Evolutionary conservation across 2,797 vertebrate genomes (phyloP), one percentile per base, ranked within the genome.

Genomic region (Sylvia borin): DNA sequence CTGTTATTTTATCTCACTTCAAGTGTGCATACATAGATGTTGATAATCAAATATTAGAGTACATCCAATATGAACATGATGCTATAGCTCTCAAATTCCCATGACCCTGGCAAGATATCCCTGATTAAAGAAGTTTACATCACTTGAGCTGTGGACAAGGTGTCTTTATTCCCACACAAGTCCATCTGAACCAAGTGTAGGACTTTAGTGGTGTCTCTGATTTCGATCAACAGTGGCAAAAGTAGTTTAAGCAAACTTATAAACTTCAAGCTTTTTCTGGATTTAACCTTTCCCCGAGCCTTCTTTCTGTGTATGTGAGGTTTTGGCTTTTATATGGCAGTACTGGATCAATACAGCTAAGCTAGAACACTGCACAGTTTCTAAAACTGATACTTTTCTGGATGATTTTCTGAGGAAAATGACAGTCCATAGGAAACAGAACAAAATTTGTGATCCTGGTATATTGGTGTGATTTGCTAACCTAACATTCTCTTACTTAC

Each of bases 21-120:
- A 58, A 57, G 11, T 50, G 16, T 29, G 31, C 11, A 20, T 48
- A 71, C 21, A 64, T 13, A 61, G 61, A 73, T 34, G 12, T 19
- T 90, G 58, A 94, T 81, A 65, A 81, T 57, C 86, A 94, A 92
- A 90, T 86, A 79, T 53, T 75, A 78, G 42, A 91, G 45, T 58
- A 55, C 58, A 91, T 62, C 66, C 62, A 87, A 36, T 57, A 70
- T 47, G 43, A 31, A 74, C 15, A 20, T 24, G 13, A 60, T 38
- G 10, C 26, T 19, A 12, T 4, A 73, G 16, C 3, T 53, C 18
- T 80, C 16, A 60, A 58, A 74, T 48, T 83, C 50, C 34, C 48
- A 45, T 53, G 26, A 74, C 22, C 7, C 3, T 0, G 1, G 16
- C 7, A 64, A 29, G 8, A 38, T 0, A 0, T 29, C 26, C 6